These are phyloP conservation scores for Chaenogobius annularis DNA, from an alignment of 2,113 vertebrate species.

Conservation along the genomic window DNA sequence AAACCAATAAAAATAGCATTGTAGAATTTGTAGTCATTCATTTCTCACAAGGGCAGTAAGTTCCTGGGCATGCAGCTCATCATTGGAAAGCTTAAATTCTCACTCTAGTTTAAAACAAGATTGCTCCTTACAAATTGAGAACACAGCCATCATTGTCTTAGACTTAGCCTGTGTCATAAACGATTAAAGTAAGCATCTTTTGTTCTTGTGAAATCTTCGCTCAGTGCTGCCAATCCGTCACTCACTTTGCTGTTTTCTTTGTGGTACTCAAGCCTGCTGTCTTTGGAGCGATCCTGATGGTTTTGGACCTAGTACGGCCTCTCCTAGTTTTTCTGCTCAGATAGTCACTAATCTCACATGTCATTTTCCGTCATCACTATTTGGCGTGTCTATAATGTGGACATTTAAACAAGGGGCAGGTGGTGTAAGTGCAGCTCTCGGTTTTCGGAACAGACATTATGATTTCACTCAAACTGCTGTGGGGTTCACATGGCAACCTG, in stretches of 20 bases:
- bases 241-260: conserved; percentile 34
- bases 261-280: conserved; percentile 23
- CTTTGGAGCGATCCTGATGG: conserved; percentile 48
- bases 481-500: conserved; percentile 40
- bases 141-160: conserved; percentile 14
- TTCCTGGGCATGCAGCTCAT: background rate
- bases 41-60: background rate
- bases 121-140: conserved; percentile 6
- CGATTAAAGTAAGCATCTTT: conserved; percentile 45
- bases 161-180: conserved; percentile 15
- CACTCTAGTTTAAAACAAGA: background rate
- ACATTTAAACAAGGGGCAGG: conserved; percentile 33
- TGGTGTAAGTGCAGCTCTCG: conserved; percentile 51
- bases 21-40: background rate
- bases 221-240: conserved; percentile 45
- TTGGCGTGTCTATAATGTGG: conserved; percentile 40
- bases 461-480: conserved; percentile 39
- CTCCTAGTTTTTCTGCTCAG: conserved; percentile 21
- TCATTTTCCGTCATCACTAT: conserved; percentile 48
- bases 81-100: background rate
- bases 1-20: too few species aligned
- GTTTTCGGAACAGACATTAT: conserved; percentile 54
- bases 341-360: background rate
- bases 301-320: conserved; percentile 44
- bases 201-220: conserved; percentile 49